Conservation (phyloP, 64 coral and sea anemone species). For the Montipora foliosa region DNA sequence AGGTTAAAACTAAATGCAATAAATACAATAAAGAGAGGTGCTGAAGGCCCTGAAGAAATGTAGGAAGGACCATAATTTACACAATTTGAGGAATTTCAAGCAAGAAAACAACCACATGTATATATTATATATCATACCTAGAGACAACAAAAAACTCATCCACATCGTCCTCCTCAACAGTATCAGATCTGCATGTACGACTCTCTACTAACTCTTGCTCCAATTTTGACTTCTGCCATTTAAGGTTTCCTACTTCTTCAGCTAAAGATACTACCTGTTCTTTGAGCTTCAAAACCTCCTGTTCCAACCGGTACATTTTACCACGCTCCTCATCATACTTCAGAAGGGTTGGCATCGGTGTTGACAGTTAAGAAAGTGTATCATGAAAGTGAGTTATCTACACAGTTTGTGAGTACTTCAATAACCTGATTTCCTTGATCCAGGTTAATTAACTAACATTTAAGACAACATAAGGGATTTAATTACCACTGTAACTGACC, state of each 20-base stretch:
- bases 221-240: conserved; percentile 76
- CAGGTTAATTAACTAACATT: too few species aligned
- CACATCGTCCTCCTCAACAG: conserved; percentile 79
- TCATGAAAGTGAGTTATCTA: too few species aligned
- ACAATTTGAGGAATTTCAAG: too few species aligned
- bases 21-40: too few species aligned
- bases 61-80: too few species aligned
- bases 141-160: conserved; percentile 87
- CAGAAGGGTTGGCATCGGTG: conserved; percentile 88
- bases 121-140: conserved; percentile 23
- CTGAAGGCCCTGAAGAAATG: too few species aligned
- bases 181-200: conserved; percentile 35
- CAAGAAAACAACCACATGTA: too few species aligned
- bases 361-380: conserved; percentile 60
- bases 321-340: conserved; percentile 90
- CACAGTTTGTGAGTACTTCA: too few species aligned
- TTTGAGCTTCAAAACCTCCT: conserved; percentile 78
- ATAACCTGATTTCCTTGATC: too few species aligned
- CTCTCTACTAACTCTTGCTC: conserved; percentile 60
- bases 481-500: too few species aligned
- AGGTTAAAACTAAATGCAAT: too few species aligned
- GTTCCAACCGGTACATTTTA: conserved; percentile 75
- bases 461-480: too few species aligned
- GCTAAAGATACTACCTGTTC: conserved; percentile 79
- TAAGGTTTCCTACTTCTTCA: conserved; percentile 72